These are phyloP conservation scores for Formica exsecta DNA, from an alignment of 1,140 invertebrate species.

Conservation along the genomic window DNA sequence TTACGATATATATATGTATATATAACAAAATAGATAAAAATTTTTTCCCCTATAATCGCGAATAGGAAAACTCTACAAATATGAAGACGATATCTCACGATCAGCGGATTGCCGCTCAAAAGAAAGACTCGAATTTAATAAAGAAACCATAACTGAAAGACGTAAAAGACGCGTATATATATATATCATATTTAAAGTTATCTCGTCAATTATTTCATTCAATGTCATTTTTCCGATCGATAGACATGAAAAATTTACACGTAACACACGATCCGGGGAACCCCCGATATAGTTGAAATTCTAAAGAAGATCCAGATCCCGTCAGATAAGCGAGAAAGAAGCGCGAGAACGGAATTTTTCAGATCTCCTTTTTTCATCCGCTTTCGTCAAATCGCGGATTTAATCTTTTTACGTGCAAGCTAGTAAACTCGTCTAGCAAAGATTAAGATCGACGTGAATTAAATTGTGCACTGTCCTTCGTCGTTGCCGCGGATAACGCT, in stretches of 20 bases:
- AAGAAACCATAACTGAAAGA: neutral
- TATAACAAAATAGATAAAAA: neutral
- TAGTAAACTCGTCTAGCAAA: slow-evolving; percentile 52
- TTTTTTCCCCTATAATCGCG: neutral
- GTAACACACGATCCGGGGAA: neutral
- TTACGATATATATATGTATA: neutral
- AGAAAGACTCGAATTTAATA: neutral
- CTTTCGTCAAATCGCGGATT: slow-evolving; percentile 55
- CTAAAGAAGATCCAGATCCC: slow-evolving; percentile 13
- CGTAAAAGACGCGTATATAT: neutral
- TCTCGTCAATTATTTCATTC: neutral
- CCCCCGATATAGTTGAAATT: slow-evolving; percentile 3
- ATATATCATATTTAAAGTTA: neutral
- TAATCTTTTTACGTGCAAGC: slow-evolving; percentile 58
- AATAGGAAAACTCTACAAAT: neutral
- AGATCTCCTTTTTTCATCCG: slow-evolving; percentile 38
- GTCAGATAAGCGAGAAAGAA: slow-evolving; percentile 34
- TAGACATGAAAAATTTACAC: neutral
- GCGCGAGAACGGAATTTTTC: slow-evolving; percentile 34
- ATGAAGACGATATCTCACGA: neutral
- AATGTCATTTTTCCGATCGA: neutral
- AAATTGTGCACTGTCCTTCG: slow-evolving; percentile 60
- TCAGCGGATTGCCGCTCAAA: neutral
- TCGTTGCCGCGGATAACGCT: slow-evolving; percentile 55
- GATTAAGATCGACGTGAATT: slow-evolving; percentile 65